Percentiles rank a stretch among this genome's conserved stretches.
Conservation (phyloP, 1,140 invertebrate genomes). For the Tetragonula clypearis region DNA sequence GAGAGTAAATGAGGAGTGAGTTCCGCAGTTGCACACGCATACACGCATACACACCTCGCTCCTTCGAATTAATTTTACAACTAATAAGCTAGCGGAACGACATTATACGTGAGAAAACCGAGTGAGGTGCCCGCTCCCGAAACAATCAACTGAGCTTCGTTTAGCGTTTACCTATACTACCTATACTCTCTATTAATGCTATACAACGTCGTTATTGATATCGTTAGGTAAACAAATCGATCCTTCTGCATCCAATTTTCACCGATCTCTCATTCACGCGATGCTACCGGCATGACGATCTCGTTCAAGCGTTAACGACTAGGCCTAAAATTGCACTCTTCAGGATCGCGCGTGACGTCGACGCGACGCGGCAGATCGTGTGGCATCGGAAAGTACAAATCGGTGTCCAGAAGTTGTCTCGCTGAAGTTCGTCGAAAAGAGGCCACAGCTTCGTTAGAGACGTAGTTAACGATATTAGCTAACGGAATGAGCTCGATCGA, state of each 20-base stretch:
- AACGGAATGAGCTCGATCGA: neutral
- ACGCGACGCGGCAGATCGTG: neutral
- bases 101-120: slow-evolving; percentile 37
- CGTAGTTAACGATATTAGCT: neutral
- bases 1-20: slow-evolving; percentile 19
- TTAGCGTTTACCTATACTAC: slow-evolving; percentile 74
- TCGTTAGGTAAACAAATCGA: slow-evolving; percentile 36
- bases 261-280: slow-evolving; percentile 18
- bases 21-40: slow-evolving; percentile 59
- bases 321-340: slow-evolving; percentile 18
- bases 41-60: slow-evolving; percentile 63
- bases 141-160: slow-evolving; percentile 80
- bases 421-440: neutral
- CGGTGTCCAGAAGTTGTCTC: neutral
- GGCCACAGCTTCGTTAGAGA: neutral
- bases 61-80: slow-evolving; percentile 63
- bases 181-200: slow-evolving; percentile 51
- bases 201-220: slow-evolving; percentile 50
- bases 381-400: neutral
- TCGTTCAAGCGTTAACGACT: slow-evolving; percentile 5
- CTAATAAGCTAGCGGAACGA: slow-evolving; percentile 46
- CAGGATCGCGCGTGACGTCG: neutral
- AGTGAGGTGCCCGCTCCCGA: slow-evolving; percentile 67
- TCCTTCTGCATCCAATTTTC: slow-evolving; percentile 4
- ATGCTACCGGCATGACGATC: neutral